Evolutionary conservation across 2,888 invertebrate genomes (phyloP), one percentile per base, ranked within the genome.

Genomic region (Coleophora flavipennella): DNA sequence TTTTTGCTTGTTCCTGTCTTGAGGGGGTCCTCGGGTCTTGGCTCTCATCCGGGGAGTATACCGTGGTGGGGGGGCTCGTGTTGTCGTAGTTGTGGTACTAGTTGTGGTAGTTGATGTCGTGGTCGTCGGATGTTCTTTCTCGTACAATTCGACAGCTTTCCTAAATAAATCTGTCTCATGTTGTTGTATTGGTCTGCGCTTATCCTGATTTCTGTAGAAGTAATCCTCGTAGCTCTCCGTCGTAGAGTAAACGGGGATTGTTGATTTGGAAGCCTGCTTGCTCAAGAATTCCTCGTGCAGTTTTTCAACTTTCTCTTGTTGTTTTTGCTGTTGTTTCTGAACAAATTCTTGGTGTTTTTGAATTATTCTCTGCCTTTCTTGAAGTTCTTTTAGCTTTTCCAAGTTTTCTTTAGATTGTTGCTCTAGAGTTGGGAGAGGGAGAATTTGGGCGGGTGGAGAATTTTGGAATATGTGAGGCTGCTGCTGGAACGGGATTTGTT

Each of bases 251-350:
- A 78, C 63, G 45, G 87, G 88, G 48, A 87, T 69, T 41, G 86
- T 79, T 6, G 20, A 20, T 51, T 88, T 88, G 20, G 89, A 89
- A 4, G 91, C 88, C 61, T 94, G 93, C 48, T 89, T 88, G 48
- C 87, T 87, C 0, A 91, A 53, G 56, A 91, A 91, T 42, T 91
- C 90, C 49, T 90, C 88, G 49, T 93, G 92, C 25, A 92, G 81
- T 52, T 89, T 88, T 47, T 92, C 87, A 0, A 92, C 89, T 59
- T 93, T 93, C 55, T 91, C 90, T 56, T 92, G 89, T 33, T 92
- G 90, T 51, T 92, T 92, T 50, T 93, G 88, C 52, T 93, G 92
- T 55, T 92, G 92, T 57, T 91, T 92, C 54, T 93, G 92, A 3
- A 92, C 88, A 51, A 92, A 90, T 49, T 92, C 88, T 53, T 92